Conservation (phyloP, 2,797 vertebrate species). For the Halcyon smyrnensis region DNA sequence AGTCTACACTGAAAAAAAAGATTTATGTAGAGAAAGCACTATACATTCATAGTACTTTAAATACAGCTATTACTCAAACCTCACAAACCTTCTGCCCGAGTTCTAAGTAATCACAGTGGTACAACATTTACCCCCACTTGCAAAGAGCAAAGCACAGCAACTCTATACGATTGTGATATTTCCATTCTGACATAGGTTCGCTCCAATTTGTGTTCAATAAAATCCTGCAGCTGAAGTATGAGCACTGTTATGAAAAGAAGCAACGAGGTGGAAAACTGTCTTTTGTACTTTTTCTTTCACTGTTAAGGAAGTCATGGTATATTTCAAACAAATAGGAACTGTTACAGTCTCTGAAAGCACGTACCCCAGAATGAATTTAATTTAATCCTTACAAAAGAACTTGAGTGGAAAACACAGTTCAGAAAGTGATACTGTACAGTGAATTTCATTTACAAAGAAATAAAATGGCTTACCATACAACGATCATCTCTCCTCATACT, state of each 20-base stretch:
- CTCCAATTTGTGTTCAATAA: constrained; percentile 70
- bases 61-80: constrained; percentile 24
- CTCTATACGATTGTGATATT: constrained; percentile 58
- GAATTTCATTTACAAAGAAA: constrained; percentile 73
- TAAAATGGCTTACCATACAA: constrained; percentile 47
- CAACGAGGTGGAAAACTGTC: constrained; percentile 74
- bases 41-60: neutral
- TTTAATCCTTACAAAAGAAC: constrained; percentile 75
- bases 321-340: constrained; percentile 68
- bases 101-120: constrained; percentile 9
- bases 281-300: constrained; percentile 70
- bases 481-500: constrained; percentile 43
- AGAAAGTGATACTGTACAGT: constrained; percentile 43
- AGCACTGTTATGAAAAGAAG: constrained; percentile 70
- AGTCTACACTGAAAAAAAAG: neutral
- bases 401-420: constrained; percentile 75
- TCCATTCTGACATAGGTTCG: constrained; percentile 56
- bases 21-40: neutral
- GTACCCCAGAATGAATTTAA: constrained; percentile 70
- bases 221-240: constrained; percentile 31
- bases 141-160: constrained; percentile 22
- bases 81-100: neutral
- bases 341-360: constrained; percentile 53
- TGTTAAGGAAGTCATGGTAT: constrained; percentile 23
- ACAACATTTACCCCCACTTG: neutral